Base-by-base conservation (phyloP, 64 coral and sea anemone species). In the Stylophora pistillata region DNA sequence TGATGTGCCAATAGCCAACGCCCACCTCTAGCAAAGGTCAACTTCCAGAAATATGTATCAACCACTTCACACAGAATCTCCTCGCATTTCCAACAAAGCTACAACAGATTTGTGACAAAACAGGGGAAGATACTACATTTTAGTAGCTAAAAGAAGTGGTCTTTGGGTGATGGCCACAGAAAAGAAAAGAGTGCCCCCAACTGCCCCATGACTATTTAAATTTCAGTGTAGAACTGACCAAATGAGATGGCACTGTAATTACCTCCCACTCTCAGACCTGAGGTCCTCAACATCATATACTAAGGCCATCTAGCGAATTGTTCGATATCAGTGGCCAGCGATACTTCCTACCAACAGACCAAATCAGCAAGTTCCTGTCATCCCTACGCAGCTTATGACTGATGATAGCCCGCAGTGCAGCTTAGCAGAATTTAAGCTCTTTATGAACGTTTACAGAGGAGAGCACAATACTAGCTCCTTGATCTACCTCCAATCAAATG, bases 271-370 rank as follows among this genome's bases (percentile, higher is more conserved):
- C 62, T 94, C 7, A 58, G 86, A 69, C 77, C 53, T 58, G 75
- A 86, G 53, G 86, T 60, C 31, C 73, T 91, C 2, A 62, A 85
- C 17, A 95, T 69, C 33, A 94, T 86, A 37, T 79, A 89, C 53
- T 61, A 91, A 78, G 86, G 89, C 74, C 89, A 91, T 73, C 58
- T 91, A 2, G 85, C n/a, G n/a, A n/a, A n/a, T n/a, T n/a, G n/a
- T n/a, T n/a, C n/a, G n/a, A n/a, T n/a, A n/a, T n/a, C n/a, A n/a
- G n/a, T n/a, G n/a, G n/a, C n/a, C n/a, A n/a, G n/a, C n/a, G n/a
- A n/a, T n/a, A n/a, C n/a, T n/a, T n/a, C n/a, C n/a, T n/a, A n/a
- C n/a, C n/a, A n/a, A n/a, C n/a, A n/a, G n/a, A n/a, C n/a, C n/a
- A n/a, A n/a, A n/a, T n/a, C n/a, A n/a, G n/a, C n/a, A n/a, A n/a